Conservation (phyloP, 2,888 invertebrate genomes). For the Conistra vaccinii region DNA sequence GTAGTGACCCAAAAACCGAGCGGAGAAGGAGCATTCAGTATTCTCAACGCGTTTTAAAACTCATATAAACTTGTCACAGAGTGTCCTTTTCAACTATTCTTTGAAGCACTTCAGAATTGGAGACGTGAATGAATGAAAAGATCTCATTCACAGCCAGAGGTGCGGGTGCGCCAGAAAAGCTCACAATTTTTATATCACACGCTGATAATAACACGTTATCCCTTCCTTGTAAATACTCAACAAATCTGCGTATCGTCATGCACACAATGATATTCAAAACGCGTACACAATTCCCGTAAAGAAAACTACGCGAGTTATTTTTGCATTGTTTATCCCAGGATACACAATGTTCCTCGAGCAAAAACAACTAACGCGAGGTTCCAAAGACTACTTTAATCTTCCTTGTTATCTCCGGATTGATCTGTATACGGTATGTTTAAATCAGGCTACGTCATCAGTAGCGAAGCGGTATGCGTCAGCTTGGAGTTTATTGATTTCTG, state of each 20-base stretch:
- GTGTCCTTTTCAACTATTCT: constrained; percentile 61
- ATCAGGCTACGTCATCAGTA: constrained; percentile 37
- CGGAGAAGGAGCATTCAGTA: constrained; percentile 36
- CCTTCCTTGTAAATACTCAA: constrained; percentile 28
- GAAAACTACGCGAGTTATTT: constrained; percentile 49
- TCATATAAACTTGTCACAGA: constrained; percentile 52
- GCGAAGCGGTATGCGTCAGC: constrained; percentile 7
- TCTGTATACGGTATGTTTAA: constrained; percentile 33
- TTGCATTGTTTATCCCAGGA: constrained; percentile 41
- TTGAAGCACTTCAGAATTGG: constrained; percentile 32
- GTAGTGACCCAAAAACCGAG: constrained; percentile 43
- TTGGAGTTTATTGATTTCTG: constrained; percentile 36
- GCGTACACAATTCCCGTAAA: constrained; percentile 39
- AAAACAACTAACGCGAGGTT: constrained; percentile 26
- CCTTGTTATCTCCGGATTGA: constrained; percentile 55
- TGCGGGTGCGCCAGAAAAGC: constrained; percentile 15
- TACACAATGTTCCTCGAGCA: constrained; percentile 15
- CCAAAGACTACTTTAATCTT: constrained; percentile 43
- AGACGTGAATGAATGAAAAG: constrained; percentile 48
- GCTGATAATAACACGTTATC: constrained; percentile 33
- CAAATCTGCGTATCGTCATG: constrained; percentile 31
- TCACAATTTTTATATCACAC: constrained; percentile 38
- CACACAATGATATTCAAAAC: constrained; percentile 41
- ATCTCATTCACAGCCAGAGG: constrained; percentile 26
- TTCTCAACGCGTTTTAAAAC: constrained; percentile 55